A percentile compares a stretch with the other conserved stretches of the same genome.
Evolutionary conservation across 92 coral and sea anemone genomes (phyloP).

Genomic region (Actinostola sp.): DNA sequence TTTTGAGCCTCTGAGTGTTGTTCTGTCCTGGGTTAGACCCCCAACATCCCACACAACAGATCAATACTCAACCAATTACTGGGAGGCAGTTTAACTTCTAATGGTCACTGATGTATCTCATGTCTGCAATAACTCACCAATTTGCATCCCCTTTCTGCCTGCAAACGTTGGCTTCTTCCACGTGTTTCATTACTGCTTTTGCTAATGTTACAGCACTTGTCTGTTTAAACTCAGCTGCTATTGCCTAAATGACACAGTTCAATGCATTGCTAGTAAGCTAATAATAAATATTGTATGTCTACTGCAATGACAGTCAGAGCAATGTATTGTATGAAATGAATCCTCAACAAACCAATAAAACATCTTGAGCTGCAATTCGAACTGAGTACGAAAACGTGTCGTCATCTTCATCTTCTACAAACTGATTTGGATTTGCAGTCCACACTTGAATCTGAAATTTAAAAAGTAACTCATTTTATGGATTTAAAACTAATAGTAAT

Average conservation of each 20-base stretch:
- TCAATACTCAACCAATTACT: no score
- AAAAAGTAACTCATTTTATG: not conserved
- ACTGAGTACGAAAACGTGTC: constrained; percentile 98
- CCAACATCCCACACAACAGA: no score
- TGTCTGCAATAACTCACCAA: constrained; percentile 80
- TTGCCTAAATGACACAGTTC: constrained; percentile 79
- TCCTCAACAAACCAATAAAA: constrained; percentile 80
- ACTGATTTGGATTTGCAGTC: constrained; percentile 93
- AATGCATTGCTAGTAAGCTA: no score
- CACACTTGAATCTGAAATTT: constrained; percentile 78
- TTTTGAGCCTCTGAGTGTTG: no score
- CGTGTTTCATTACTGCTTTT: constrained; percentile 77
- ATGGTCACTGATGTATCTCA: no score
- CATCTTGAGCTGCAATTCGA: constrained; percentile 98
- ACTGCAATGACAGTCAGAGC: not conserved
- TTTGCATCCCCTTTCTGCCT: constrained; percentile 74
- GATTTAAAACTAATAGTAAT: no score
- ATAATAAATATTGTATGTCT: no score
- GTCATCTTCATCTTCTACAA: constrained; percentile 99
- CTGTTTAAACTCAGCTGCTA: constrained; percentile 81
- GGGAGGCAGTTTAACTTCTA: no score
- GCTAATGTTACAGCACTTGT: constrained; percentile 78
- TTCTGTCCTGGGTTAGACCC: no score
- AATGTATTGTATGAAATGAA: no score
- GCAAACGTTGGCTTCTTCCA: constrained; percentile 73